Evolutionary conservation across 23 tunicate genomes (phyloP), one percentile per base, ranked within the genome.

Genomic region (Ascidia mentula): DNA sequence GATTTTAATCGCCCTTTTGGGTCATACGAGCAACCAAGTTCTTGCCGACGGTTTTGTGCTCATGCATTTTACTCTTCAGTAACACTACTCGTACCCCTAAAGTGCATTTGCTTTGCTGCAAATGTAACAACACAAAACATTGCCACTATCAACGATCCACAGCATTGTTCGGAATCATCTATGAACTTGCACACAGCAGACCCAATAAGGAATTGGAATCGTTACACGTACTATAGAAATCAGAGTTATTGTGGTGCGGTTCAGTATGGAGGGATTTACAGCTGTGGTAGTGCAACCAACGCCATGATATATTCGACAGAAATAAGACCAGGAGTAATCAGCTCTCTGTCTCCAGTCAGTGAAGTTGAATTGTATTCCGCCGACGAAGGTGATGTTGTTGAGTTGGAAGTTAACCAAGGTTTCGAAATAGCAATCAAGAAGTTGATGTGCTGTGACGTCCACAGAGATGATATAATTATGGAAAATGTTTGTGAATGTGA

Each of bases 201-300:
- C 65, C 65, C 1, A 20, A 20, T 53, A 26, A 20, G 28, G 24
- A 20, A 53, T 53, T 3, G 24, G 24, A 53, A 53, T 28, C 22
- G 65, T 5, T 20, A 53, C 22, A 3, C 65, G 24, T 26, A 53
- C 1, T 53, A 5, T 53, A 53, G 24, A 53, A 6, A 9, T 31
- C 45, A 42, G 0, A 30, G 69, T 38, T 60, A 74, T 38, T 83
- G 87, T 65, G 87, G 81, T 7, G 33, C 75, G 0, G 32, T 36
- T 39, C 75, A 75, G 13, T 36, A 39, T 31, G 81, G 81, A 1
- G 87, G 87, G 36, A 45, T 75, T 2, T 83, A 42, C 81, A 83
- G 60, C 61, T 83, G 87, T 37, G 87, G 87, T 6, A 18, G 40
- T 28, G 0, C 24, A 18, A 31, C 45, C 60, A 69, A 61, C 20